Conservation (phyloP, 53 echinoderm and acorn worm genomes). For the Hippasteria phrygiana region DNA sequence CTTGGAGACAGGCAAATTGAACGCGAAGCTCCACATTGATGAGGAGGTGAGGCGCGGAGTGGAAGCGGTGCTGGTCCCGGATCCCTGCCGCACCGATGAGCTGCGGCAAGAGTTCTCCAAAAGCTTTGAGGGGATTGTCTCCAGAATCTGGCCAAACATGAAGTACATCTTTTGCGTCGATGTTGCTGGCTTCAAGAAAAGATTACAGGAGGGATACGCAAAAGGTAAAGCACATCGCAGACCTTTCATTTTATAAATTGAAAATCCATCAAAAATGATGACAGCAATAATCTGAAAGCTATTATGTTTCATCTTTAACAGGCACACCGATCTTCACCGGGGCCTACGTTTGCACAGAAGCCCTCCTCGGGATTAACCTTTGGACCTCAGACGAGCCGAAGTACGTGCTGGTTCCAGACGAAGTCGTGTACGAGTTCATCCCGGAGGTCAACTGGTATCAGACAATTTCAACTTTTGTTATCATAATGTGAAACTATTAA, state of each 20-base stretch:
- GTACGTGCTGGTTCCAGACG: conserved; percentile 19
- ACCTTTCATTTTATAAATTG: neutral
- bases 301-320: neutral
- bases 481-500: no score
- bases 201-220: conserved; percentile 18
- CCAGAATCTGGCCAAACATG: conserved; percentile 51
- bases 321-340: conserved; percentile 15
- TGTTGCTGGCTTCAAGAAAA: conserved; percentile 16
- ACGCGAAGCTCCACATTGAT: conserved; percentile 30
- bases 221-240: conserved; percentile 23
- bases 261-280: neutral
- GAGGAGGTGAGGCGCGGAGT: neutral
- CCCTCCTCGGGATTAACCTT: conserved; percentile 28
- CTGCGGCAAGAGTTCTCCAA: conserved; percentile 51
- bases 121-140: conserved; percentile 52
- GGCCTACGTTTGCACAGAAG: conserved; percentile 37
- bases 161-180: conserved; percentile 2
- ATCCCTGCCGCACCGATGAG: conserved; percentile 46
- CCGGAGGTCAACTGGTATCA: conserved; percentile 46
- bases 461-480: neutral
- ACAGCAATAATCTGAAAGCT: neutral
- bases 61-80: conserved; percentile 26
- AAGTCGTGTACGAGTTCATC: conserved; percentile 45
- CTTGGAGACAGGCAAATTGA: neutral
- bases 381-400: neutral